phyloP scores from a whole-genome alignment of 2,797 vertebrate genomes.

The Apodemus agrarius region DNA sequence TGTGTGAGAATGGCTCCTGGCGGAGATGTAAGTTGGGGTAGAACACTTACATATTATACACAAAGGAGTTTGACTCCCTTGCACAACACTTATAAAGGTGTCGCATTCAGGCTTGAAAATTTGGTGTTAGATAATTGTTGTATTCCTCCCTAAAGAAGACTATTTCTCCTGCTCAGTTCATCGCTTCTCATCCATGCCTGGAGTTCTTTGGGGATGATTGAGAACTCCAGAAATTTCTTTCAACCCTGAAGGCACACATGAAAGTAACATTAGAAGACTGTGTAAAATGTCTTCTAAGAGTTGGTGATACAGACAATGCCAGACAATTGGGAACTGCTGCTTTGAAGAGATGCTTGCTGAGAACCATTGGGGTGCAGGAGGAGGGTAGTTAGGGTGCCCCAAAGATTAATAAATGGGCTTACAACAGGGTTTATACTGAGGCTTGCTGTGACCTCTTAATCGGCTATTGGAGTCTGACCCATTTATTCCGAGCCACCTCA shows the following conservation, averaged over 20 bases:
- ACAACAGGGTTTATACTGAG: not conserved
- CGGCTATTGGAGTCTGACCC: not conserved
- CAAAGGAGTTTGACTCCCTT: not conserved
- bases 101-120: not conserved
- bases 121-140: not conserved
- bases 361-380: too few relatives aligned
- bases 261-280: not conserved
- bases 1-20: too few relatives aligned
- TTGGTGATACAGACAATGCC: not conserved
- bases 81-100: not conserved
- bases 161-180: not conserved
- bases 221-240: not conserved
- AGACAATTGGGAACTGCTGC: too few relatives aligned
- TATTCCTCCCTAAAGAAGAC: not conserved
- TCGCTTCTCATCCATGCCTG: not conserved
- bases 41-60: not conserved
- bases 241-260: not conserved
- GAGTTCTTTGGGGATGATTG: not conserved
- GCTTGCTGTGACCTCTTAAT: not conserved
- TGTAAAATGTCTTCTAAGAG: not conserved
- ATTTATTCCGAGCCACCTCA: not conserved
- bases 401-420: not conserved
- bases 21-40: not conserved
- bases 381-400: not conserved
- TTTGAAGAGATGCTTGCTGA: too few relatives aligned